Conservation (phyloP, 2,113 vertebrate species). For the Phrynosoma blainvillii region DNA sequence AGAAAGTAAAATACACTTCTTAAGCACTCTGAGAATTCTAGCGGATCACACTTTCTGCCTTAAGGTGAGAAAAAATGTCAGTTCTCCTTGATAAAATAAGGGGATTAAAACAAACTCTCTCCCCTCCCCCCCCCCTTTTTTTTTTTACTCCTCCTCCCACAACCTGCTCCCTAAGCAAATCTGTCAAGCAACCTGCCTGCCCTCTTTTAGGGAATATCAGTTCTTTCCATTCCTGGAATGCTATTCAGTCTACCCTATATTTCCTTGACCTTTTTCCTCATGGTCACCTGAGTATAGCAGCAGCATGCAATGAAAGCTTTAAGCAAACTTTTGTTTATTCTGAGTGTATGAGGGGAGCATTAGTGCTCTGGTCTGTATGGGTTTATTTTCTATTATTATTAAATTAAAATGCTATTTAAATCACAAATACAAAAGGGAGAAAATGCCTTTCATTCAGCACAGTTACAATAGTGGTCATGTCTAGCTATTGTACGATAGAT, state of each 20-base stretch:
- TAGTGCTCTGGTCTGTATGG: neutral
- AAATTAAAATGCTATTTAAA: neutral
- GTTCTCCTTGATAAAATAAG: constrained; percentile 15
- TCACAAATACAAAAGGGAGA: neutral
- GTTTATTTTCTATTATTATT: neutral
- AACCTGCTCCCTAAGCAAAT: constrained; percentile 1
- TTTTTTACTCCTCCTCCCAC: neutral
- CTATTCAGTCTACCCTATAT: constrained; percentile 7
- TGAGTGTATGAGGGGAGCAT: neutral
- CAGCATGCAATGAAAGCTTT: neutral
- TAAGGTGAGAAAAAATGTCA: neutral
- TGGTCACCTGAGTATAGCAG: neutral
- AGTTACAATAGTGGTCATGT: neutral
- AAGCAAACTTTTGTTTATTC: neutral
- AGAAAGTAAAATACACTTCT: neutral
- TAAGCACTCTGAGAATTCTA: accelerated
- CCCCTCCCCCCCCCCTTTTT: too few species aligned
- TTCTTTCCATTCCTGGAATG: neutral
- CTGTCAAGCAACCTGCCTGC: neutral
- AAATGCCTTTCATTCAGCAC: neutral
- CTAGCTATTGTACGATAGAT: neutral
- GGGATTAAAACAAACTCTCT: constrained; percentile 11
- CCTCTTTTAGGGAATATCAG: neutral
- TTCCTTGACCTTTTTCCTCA: neutral
- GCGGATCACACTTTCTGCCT: neutral